Evolutionary conservation across 2,797 vertebrate genomes (phyloP), one percentile per base, ranked within the genome.

Genomic region (Peromyscus melanophrys): DNA sequence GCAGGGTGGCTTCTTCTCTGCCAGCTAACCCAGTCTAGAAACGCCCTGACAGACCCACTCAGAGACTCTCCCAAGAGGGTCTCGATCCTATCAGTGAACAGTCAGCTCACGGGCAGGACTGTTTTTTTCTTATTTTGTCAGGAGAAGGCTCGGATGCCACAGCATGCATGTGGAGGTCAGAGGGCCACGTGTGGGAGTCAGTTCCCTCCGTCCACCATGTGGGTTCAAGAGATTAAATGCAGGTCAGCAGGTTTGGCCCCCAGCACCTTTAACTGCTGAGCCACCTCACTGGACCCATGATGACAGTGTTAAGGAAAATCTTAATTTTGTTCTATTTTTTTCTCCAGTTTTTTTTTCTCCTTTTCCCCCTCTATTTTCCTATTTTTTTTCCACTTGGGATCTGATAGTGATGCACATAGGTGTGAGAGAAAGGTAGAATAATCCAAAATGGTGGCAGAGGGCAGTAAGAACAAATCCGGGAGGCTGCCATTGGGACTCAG

Each of bases 21-120:
- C 59, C 37, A 8, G 16, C 6, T 31, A 59, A 40, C n/a, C 7
- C n/a, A 34, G 23, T 75, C 67, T 19, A 75, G 52, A 75, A 43
- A 52, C 6, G 1, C 59, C 86, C 69, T 75, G n/a, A 23, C 10
- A 23, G 10, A 59, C 67, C 40, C 31, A 11, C 37, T 57, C 69
- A 31, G 83, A 65, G 46, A 34, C 40, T 85, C 61, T 67, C 40
- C n/a, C 14, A 52, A 52, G 34, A 1, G 5, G 2, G 16, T 73
- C 67, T 57, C 10, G 25, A 40, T 29, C 0, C 67, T 73, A 52
- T 6, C 34, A 25, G n/a, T 11, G 57, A n/a, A 73, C 14, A 29
- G 6, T 37, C 13, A 40, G 6, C 10, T 11, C 16, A 73, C 67
- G 10, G n/a, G 52, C 4, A 0, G 2, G 11, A 25, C 9, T 25